Evolutionary conservation across 2,888 invertebrate species (phyloP).

Genomic region (Notodonta dromedarius): DNA sequence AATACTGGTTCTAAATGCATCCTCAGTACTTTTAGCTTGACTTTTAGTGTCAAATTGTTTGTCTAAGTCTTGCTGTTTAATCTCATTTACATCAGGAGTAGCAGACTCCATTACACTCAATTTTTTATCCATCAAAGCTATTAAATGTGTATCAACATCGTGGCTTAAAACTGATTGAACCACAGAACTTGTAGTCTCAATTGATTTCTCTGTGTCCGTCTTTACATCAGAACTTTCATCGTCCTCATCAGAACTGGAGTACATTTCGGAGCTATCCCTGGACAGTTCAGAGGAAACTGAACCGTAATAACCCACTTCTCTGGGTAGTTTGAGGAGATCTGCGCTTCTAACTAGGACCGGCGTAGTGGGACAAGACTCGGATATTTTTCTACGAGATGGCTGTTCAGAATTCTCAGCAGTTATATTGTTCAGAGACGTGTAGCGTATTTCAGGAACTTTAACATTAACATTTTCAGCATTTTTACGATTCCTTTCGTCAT

Average conservation of each 20-base stretch:
- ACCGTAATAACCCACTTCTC: slow-evolving; percentile 65
- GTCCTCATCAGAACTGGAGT: slow-evolving; percentile 73
- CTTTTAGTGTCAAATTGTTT: slow-evolving; percentile 14
- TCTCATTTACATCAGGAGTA: slow-evolving; percentile 37
- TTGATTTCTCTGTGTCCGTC: slow-evolving; percentile 68
- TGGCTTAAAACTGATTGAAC: slow-evolving; percentile 81
- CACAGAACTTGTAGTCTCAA: slow-evolving; percentile 84
- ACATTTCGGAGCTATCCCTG: slow-evolving; percentile 75
- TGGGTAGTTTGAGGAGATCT: slow-evolving; percentile 68
- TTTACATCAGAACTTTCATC: slow-evolving; percentile 78
- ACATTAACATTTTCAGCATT: slow-evolving; percentile 27
- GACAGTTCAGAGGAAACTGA: slow-evolving; percentile 75
- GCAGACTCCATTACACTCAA: slow-evolving; percentile 49
- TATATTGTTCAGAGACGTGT: slow-evolving; percentile 69
- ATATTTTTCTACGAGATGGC: slow-evolving; percentile 58
- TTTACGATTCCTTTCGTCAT: slow-evolving; percentile 52
- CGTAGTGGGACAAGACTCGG: slow-evolving; percentile 76
- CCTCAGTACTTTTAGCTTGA: not conserved
- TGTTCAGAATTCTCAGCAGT: slow-evolving; percentile 47
- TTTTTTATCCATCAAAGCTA: slow-evolving; percentile 69
- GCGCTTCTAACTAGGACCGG: slow-evolving; percentile 67
- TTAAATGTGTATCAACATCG: slow-evolving; percentile 55
- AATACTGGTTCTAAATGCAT: not conserved
- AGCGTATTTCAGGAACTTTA: slow-evolving; percentile 64
- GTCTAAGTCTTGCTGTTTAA: slow-evolving; percentile 19